Base-by-base conservation (phyloP, 2,797 vertebrate species). In the Champsocephalus gunnari region DNA sequence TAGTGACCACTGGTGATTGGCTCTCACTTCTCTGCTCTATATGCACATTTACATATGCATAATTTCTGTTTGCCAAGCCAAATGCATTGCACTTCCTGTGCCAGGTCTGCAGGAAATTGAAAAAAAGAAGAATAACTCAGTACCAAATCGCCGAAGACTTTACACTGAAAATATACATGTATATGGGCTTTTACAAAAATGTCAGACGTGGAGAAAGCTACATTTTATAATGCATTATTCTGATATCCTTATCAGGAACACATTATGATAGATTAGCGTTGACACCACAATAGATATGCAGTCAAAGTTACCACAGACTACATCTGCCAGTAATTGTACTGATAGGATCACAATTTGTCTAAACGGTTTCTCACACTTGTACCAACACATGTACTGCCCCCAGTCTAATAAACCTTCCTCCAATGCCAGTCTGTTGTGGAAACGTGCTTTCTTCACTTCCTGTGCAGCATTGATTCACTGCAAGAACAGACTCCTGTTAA, bases 401-500 rank as follows among this genome's bases (percentile, higher is more conserved):
- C 16, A 47, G 24, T 62, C 16, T 48, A 28, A 61, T 28, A 28
- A 61, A 32, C 19, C 49, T 21, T 53, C 13, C n/a, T 53, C n/a
- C 13, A 32, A 6, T 28, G 41, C 21, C 7, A n/a, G 45, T 11
- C 19, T 32, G 6, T 56, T 41, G 11, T 55, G 44, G 13, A 17
- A 21, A 41, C n/a, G 38, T 34, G 44, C 13, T 69, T 24, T 59
- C 50, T 12, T 13, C 28, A 38, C 66, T 38, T 0, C 55, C 24
- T 5, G 19, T 45, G 41, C 53, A 24, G n/a, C n/a, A 24, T 8
- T 38, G 13, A 44, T 17, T 6, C 6, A 38, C 34, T 48, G 13
- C 14, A 6, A 14, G 9, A 71, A 41, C 13, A 49, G 7, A 47
- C 63, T 57, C 44, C 72, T 70, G 50, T 78, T 60, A 48, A 63